Evolutionary conservation across 2,113 vertebrate genomes (phyloP).

Genomic region (Colaptes auratus): DNA sequence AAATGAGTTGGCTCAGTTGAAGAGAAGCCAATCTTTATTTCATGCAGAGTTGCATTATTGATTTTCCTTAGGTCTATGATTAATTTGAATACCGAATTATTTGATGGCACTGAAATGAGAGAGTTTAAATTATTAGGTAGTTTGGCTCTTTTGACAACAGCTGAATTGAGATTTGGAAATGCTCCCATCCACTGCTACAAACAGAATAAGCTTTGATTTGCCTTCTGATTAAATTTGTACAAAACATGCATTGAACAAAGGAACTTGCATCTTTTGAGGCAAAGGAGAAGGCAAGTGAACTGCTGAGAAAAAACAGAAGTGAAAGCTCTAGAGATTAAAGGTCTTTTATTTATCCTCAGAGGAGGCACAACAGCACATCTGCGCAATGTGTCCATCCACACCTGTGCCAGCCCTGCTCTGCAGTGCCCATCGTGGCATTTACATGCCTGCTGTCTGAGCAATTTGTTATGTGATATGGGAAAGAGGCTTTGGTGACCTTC

Average conservation of each 20-base stretch:
- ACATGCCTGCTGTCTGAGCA: background rate
- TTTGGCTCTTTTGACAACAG: background rate
- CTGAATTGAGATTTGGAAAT: background rate
- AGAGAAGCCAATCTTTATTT: background rate
- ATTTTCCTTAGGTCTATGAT: background rate
- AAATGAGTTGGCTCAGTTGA: background rate
- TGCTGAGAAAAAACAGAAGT: background rate
- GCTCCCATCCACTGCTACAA: background rate
- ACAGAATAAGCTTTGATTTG: background rate
- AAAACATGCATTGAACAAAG: background rate
- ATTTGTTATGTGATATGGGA: too few species aligned
- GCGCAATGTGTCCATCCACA: background rate
- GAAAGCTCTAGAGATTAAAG: background rate
- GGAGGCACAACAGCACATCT: background rate
- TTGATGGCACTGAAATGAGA: background rate
- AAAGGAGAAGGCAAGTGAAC: background rate
- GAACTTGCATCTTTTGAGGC: background rate
- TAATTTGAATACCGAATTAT: background rate
- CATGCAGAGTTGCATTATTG: background rate
- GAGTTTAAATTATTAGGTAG: background rate
- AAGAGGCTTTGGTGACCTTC: background rate
- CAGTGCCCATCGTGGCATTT: fast-evolving
- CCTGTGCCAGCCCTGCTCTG: background rate
- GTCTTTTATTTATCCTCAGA: background rate
- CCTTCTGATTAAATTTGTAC: background rate